These are phyloP conservation scores for Muscidifurax raptorellus DNA, from an alignment of 1,140 invertebrate genomes.

Conservation along the genomic window DNA sequence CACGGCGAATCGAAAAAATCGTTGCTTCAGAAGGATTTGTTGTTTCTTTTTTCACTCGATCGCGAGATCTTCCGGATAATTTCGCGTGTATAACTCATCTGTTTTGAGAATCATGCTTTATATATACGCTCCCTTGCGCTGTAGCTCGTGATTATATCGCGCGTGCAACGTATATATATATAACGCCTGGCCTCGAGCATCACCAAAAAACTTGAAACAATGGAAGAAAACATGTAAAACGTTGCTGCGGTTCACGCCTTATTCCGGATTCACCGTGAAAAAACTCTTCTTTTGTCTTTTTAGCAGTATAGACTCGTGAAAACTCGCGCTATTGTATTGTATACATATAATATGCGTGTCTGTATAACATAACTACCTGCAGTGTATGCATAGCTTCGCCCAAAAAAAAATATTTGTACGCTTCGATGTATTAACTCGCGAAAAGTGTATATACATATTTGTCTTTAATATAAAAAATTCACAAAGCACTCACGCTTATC, in stretches of 20 bases:
- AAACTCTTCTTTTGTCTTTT: neutral
- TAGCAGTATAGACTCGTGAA: too few relatives aligned
- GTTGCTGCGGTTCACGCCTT: neutral
- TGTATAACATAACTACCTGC: neutral
- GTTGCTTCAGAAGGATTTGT: neutral
- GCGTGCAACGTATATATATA: too few relatives aligned
- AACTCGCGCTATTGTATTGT: too few relatives aligned
- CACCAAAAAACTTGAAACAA: neutral
- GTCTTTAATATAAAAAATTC: neutral
- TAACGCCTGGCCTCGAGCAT: neutral
- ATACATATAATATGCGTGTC: too few relatives aligned
- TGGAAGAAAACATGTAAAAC: neutral
- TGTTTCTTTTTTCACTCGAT: neutral
- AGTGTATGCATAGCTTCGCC: too few relatives aligned
- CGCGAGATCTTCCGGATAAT: neutral
- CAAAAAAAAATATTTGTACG: neutral
- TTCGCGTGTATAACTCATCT: too few relatives aligned
- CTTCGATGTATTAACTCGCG: too few relatives aligned
- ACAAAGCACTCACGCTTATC: neutral
- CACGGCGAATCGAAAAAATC: conserved; percentile 21
- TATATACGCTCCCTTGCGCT: too few relatives aligned
- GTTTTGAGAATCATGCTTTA: too few relatives aligned
- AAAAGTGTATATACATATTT: neutral
- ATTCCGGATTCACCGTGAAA: neutral
- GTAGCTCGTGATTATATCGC: too few relatives aligned